Evolutionary conservation across 2,888 invertebrate species (phyloP).

Genomic region (Erannis defoliaria): DNA sequence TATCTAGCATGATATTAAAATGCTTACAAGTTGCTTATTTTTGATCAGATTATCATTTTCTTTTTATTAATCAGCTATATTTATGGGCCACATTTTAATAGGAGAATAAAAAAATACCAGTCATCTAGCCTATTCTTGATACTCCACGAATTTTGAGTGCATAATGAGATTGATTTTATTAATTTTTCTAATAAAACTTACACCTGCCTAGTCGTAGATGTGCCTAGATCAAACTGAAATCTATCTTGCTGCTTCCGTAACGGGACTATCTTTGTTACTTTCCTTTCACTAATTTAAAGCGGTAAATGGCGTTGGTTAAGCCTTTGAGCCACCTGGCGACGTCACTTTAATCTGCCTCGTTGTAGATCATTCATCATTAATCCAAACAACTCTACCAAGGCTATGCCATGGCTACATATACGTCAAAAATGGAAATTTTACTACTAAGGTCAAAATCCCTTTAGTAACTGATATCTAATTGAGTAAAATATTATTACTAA

Average conservation of each 20-base stretch:
- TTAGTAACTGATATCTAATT: constrained; percentile 5
- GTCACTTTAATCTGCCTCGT: constrained; percentile 64
- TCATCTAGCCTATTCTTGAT: no score
- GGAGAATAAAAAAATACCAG: no score
- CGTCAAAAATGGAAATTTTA: constrained; percentile 31
- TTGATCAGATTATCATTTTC: no score
- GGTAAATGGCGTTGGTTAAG: constrained; percentile 49
- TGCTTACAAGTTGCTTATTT: no score
- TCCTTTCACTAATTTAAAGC: constrained; percentile 31
- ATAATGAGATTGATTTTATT: no score
- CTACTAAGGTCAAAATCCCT: constrained; percentile 27
- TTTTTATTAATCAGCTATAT: no score
- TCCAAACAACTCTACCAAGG: constrained; percentile 69
- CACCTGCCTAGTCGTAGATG: neutral
- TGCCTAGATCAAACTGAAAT: constrained; percentile 4
- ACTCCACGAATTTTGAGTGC: no score
- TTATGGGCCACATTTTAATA: no score
- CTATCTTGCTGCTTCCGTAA: constrained; percentile 20
- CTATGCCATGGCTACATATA: constrained; percentile 33
- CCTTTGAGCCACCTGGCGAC: constrained; percentile 66
- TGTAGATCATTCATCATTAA: constrained; percentile 67
- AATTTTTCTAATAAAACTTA: neutral
- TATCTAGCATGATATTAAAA: no score
- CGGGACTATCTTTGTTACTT: constrained; percentile 26
- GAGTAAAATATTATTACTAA: constrained; percentile 3